Evolutionary conservation across 2,888 invertebrate genomes (phyloP).

Genomic region (Himalopsyche tibetana): DNA sequence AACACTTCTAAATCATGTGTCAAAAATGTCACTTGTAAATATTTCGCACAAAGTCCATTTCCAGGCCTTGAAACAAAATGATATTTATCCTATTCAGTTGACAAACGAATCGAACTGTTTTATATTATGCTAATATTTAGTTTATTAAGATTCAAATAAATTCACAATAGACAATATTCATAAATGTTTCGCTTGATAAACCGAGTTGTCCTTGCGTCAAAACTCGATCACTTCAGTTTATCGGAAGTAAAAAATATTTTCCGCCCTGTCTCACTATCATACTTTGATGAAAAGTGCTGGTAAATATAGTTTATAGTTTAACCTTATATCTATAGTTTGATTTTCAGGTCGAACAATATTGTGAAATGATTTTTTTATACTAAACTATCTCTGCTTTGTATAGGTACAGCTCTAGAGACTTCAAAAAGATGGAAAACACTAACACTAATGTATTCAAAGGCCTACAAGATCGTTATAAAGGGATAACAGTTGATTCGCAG

Average conservation of each 20-base stretch:
- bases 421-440: constrained; percentile 2
- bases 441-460: constrained; percentile 73
- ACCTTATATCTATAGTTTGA: too few relatives aligned
- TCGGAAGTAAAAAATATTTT: background rate
- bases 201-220: background rate
- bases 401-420: background rate
- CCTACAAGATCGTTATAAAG: constrained; percentile 81
- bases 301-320: background rate
- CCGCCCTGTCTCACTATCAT: background rate
- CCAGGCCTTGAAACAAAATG: background rate
- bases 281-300: background rate
- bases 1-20: background rate
- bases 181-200: constrained; percentile 17
- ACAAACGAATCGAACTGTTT: background rate
- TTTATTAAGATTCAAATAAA: background rate
- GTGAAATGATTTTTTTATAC: too few relatives aligned
- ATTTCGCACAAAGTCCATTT: background rate
- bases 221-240: background rate
- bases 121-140: too few relatives aligned
- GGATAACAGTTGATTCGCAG: constrained; percentile 83
- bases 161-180: background rate
- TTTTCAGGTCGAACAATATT: too few relatives aligned
- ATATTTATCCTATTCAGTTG: background rate
- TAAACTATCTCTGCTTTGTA: background rate
- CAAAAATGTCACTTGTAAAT: background rate